phyloP scores from a whole-genome alignment of 2,888 invertebrate genomes.

The Brassicogethes aeneus region DNA sequence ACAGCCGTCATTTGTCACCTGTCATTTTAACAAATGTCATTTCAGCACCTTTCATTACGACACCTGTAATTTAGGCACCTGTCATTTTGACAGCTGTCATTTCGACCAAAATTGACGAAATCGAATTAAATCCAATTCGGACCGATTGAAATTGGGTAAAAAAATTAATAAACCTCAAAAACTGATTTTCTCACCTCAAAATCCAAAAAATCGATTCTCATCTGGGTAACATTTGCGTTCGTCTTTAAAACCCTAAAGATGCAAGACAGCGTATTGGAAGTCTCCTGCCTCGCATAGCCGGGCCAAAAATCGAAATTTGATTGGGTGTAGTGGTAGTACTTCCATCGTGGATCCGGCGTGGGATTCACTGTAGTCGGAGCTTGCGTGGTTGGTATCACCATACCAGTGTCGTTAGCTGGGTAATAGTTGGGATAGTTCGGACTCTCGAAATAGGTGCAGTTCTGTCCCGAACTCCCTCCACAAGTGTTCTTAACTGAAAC shows the following conservation, averaged over 20 bases:
- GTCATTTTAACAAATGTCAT: too few species aligned
- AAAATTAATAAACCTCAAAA: too few species aligned
- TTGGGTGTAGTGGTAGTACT: slow-evolving; percentile 6
- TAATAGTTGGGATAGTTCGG: slow-evolving; percentile 54
- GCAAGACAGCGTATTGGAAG: slow-evolving; percentile 52
- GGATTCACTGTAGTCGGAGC: slow-evolving; percentile 15
- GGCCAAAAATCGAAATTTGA: slow-evolving; percentile 1
- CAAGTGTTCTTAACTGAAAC: slow-evolving; percentile 56
- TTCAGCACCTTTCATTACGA: too few species aligned
- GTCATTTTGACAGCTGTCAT: too few species aligned
- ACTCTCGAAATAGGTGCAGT: slow-evolving; percentile 64
- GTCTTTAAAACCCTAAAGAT: slow-evolving; percentile 53
- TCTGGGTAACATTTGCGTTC: slow-evolving; percentile 53
- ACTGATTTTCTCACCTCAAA: slow-evolving; percentile 67
- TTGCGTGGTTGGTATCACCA: slow-evolving; percentile 23
- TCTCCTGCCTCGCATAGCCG: slow-evolving; percentile 20
- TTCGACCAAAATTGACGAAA: too few species aligned
- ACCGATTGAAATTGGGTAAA: too few species aligned
- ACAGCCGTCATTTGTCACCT: too few species aligned
- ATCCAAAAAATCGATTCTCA: slow-evolving; percentile 59
- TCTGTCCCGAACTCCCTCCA: slow-evolving; percentile 52
- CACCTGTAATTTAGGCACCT: too few species aligned
- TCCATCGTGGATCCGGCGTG: slow-evolving; percentile 27
- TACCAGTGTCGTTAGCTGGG: slow-evolving; percentile 27
- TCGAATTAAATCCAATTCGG: too few species aligned